Evolutionary conservation across 2,113 vertebrate species (phyloP), one percentile per base, ranked within the genome.

Genomic region (Colossoma macropomum): DNA sequence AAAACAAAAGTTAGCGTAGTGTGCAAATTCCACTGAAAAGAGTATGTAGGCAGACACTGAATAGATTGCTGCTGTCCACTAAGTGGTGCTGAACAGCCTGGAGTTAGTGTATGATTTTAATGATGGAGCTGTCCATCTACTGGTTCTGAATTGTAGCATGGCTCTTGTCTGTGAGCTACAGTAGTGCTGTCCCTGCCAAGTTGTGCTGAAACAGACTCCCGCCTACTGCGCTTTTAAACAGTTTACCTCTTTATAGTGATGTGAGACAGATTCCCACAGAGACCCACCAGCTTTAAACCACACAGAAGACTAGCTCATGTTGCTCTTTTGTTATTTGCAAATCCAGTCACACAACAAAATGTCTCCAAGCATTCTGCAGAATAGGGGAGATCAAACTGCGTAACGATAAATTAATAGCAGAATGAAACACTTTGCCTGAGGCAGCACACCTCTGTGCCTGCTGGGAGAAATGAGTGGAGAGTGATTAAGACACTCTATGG

Each of bases 381-480:
- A 41, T 11, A 4, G 21, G 69, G 56, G 25, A 62, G 83, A 80
- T 75, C 77, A 66, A 80, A 80, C 8, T 62, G 54, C 59, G 78
- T 56, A 80, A 41, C 52, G 48, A 84, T 75, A 74, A 68, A 80
- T 85, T 75, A 70, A 75, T 80, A 80, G 54, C 83, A 85, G 63
- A 85, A 80, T 21, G 16, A 80, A 85, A 76, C 77, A 62, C 74
- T 85, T 70, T 75, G 83, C 77, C 77, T 76, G 52, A 60, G 72
- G 83, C 72, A 27, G 72, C 68, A 75, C 79, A 80, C 72, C 78
- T 85, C 74, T 0, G 34, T 41, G 34, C 72, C 66, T 76, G 34
- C 78, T 71, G 72, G 52, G 63, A 79, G 50, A 72, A 78, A 56
- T 66, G 54, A 60, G 48, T 15, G 71, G 84, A 85, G 63, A 65